Base-by-base conservation (phyloP, 2,888 invertebrate species). In the Augochlorella aurata region DNA sequence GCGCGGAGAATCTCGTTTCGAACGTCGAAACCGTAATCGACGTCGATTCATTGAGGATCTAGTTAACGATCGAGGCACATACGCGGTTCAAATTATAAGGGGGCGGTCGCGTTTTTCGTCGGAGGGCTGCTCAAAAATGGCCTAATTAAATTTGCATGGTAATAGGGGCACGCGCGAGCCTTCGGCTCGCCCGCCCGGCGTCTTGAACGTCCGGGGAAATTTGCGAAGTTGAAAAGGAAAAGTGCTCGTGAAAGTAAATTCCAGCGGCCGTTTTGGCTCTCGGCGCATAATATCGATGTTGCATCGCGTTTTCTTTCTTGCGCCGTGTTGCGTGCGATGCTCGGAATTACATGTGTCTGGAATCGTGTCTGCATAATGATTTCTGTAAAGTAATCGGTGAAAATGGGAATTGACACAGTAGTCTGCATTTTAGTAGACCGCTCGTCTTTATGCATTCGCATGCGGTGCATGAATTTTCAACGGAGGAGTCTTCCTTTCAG, bases 71-170 rank as follows among this genome's bases (percentile, higher is more conserved):
- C 45, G 66, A 61, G 44, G 67, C 24, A 21, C 29, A 10, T 8
- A 21, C 21, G 2, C n/a, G 18, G 71, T 74, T 74, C 69, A 44
- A 50, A 65, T 77, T 49, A 54, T 44, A 50, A 80, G 68, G 49
- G 63, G 49, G 47, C 61, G 47, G 52, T 77, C n/a, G 54, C 47
- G 49, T 67, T 66, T 65, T 52, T 54, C 45, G 24, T 44, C 18
- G 49, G 47, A 47, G 54, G 70, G 16, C 63, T 49, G 61, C 29
- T 71, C 75, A 49, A 77, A 77, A 69, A 73, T 72, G 63, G 74
- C 61, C 80, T 80, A 75, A 83, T 84, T 75, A 75, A 84, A 84
- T 84, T 84, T 77, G 84, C 83, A 84, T 84, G 67, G 74, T 74
- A 77, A 83, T 75, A 58, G 79, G 44, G 49, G 29, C 61, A 16